A percentile compares a stretch with the other conserved stretches of the same genome.
phyloP scores from a whole-genome alignment of 2,113 vertebrate species.

The Colius striatus region DNA sequence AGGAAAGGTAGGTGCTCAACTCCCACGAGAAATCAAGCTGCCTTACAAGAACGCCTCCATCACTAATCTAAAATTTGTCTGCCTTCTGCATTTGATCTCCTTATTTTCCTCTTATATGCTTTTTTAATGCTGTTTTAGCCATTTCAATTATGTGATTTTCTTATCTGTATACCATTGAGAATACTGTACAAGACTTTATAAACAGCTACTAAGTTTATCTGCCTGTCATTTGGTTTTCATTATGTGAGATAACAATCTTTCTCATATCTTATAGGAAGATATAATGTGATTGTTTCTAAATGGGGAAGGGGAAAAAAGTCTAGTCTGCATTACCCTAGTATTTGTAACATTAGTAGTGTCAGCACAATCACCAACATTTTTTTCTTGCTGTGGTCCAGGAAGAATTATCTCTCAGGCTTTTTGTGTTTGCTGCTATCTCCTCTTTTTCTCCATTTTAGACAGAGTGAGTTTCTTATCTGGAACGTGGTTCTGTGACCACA shows the following conservation, averaged over 20 bases:
- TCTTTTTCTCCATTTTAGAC: conserved; percentile 21
- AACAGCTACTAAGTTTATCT: conserved; percentile 75
- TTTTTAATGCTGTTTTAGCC: conserved; percentile 68
- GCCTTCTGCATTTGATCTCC: conserved; percentile 35
- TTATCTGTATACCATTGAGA: conserved; percentile 78
- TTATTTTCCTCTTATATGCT: conserved; percentile 45
- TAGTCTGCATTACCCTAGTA: conserved; percentile 40
- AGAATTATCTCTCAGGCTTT: conserved; percentile 14
- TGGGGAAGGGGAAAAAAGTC: conserved; percentile 30
- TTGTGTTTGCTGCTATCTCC: background rate
- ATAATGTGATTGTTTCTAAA: conserved; percentile 69
- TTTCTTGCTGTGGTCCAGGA: conserved; percentile 10
- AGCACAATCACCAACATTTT: background rate
- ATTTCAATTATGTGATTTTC: conserved; percentile 73
- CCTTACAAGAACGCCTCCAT: background rate
- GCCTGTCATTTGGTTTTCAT: conserved; percentile 80
- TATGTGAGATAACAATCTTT: conserved; percentile 70
- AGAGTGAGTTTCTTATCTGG: conserved; percentile 36
- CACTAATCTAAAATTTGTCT: conserved; percentile 15
- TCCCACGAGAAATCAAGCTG: background rate
- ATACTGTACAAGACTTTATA: conserved; percentile 75
- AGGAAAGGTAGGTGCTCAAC: background rate
- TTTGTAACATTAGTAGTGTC: conserved; percentile 4
- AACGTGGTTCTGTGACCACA: background rate
- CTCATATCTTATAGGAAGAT: conserved; percentile 67